Conservation (phyloP, 2,797 vertebrate species). For the Remorina albescens region DNA sequence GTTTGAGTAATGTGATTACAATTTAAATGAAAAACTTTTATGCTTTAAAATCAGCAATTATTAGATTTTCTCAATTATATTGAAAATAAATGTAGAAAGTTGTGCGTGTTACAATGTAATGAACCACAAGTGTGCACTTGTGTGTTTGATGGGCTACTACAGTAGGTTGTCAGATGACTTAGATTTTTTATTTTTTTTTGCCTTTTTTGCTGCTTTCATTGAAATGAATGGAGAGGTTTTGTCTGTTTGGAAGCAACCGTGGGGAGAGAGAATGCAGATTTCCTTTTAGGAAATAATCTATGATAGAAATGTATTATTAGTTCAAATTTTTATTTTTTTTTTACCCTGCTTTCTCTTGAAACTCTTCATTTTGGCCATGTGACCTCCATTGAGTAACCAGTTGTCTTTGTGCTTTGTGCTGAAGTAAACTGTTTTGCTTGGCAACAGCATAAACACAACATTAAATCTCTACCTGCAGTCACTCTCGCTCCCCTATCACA, state of each 20-base stretch:
- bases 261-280: not conserved
- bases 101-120: not conserved
- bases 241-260: not conserved
- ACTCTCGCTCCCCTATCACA: constrained; percentile 53
- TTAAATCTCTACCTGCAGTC: constrained; percentile 59
- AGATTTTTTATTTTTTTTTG: not conserved
- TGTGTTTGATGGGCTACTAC: not conserved
- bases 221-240: not conserved
- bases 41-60: not conserved
- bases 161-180: not conserved
- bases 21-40: not conserved
- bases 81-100: not conserved
- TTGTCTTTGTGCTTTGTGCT: constrained; percentile 35
- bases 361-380: not conserved
- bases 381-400: constrained; percentile 7
- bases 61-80: not conserved
- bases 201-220: no score
- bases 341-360: constrained; percentile 5
- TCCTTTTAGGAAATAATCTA: not conserved
- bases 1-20: no score
- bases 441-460: constrained; percentile 40
- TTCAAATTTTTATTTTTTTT: not conserved
- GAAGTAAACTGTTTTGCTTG: constrained; percentile 28
- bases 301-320: not conserved
- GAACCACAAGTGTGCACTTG: not conserved